Evolutionary conservation across 2,797 vertebrate genomes (phyloP), one percentile per base, ranked within the genome.

Genomic region (Ataeniobius toweri): DNA sequence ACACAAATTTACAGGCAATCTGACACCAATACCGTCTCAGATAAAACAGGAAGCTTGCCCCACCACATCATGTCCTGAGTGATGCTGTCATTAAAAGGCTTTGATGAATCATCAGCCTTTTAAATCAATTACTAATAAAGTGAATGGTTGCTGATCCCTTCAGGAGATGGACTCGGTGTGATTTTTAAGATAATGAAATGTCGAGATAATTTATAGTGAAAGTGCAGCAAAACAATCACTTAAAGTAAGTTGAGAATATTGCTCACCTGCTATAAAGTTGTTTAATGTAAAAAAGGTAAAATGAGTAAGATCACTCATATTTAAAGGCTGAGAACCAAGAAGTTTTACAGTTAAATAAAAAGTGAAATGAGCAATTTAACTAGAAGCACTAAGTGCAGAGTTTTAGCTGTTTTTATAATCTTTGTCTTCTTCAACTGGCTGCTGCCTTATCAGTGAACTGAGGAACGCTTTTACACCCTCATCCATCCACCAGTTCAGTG

Each of bases 121-220:
- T 85, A 90, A 93, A 95, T 95, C 92, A 85, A 94, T 93, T 87
- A 72, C 83, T 86, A 93, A 92, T 94, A 93, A 93, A 91, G 90
- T 79, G 83, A 89, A 89, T 83, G 87, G 85, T 75, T 73, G 78
- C 73, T 80, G 14, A 10, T 28, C 50, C 41, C 28, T 67, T 80
- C 5, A 1, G 77, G 39, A 28, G 75, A 70, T 68, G 74, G 63
- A 77, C 31, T 26, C 28, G 26, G 75, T 18, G 65, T 73, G 73
- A n/a, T 78, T 78, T 83, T 71, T 80, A 46, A 74, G 14, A 73
- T 53, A 58, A 68, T 61, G 26, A 77, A 82, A 80, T 20, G 41
- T 46, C 67, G 12, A 46, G 24, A 46, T 69, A 69, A 69, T 69
- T 46, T 46, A 69, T n/a, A n/a, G 67, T 56, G 22, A 26, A n/a